Percentiles rank a stretch among this genome's conserved stretches.
These are phyloP conservation scores for Camelus dromedarius DNA, from an alignment of 2,113 vertebrate species.

Conservation along the genomic window DNA sequence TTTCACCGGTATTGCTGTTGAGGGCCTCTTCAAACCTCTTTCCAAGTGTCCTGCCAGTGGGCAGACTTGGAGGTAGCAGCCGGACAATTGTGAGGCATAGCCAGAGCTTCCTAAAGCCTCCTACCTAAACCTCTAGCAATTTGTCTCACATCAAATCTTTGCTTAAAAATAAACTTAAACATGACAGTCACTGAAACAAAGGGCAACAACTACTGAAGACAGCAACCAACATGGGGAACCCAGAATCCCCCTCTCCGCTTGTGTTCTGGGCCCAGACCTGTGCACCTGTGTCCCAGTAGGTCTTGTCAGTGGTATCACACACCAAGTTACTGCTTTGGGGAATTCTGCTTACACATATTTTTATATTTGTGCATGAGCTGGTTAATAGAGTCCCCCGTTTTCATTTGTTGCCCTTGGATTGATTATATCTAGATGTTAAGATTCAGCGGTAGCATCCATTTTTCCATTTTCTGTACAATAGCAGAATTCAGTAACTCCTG, in stretches of 20 bases:
- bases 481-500: conserved; percentile 53
- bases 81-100: not conserved
- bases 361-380: conserved; percentile 6
- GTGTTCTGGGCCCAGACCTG: not conserved
- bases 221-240: not conserved
- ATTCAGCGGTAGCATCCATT: conserved; percentile 45
- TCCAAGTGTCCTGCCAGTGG: conserved; percentile 2
- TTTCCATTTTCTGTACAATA: conserved; percentile 60
- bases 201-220: not conserved
- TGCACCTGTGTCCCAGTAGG: not conserved
- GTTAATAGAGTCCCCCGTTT: not conserved
- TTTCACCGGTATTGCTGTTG: not conserved
- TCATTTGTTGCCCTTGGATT: conserved; percentile 52
- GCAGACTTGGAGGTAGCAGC: not conserved
- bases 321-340: not conserved
- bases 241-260: conserved; percentile 34
- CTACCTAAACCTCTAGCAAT: not conserved
- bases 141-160: not conserved
- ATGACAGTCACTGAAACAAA: conserved; percentile 34
- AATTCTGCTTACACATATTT: conserved; percentile 50
- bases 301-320: not conserved
- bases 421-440: conserved; percentile 51
- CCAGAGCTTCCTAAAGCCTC: not conserved
- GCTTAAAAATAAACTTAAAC: conserved; percentile 53
- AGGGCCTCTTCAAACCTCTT: conserved; percentile 1